Evolutionary conservation across 37 sponge, comb jelly and placozoan species (phyloP), one percentile per base, ranked within the genome.

Genomic region (Petrosia ficiformis): DNA sequence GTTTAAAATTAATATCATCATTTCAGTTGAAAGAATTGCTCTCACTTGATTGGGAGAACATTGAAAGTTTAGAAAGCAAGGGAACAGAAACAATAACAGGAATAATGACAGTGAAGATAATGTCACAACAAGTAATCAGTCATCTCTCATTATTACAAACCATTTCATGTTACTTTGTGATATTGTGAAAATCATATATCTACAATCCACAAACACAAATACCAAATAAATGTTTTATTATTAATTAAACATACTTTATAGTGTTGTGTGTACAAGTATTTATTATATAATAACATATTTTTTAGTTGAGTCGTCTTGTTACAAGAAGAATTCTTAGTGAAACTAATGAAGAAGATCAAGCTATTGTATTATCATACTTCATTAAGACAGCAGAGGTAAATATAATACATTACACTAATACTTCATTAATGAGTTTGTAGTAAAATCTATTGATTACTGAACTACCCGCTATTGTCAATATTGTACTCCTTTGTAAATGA

Each of bases 381-480:
- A 84, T 87, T 5, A 75, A 87, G 58, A 75, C 85, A 33, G 93
- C 93, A 16, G 84, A 87, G 73, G 92, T 91, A 32, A 25, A 73
- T 1, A 42, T n/a, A n/a, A n/a, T n/a, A n/a, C n/a, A n/a, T n/a
- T n/a, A n/a, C n/a, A n/a, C n/a, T n/a, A n/a, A n/a, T n/a, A n/a
- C n/a, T n/a, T n/a, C n/a, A n/a, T n/a, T n/a, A n/a, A n/a, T n/a
- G n/a, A n/a, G n/a, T n/a, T n/a, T n/a, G n/a, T n/a, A n/a, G n/a
- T n/a, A n/a, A n/a, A n/a, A n/a, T n/a, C n/a, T n/a, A n/a, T n/a
- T n/a, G n/a, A n/a, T n/a, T n/a, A n/a, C n/a, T n/a, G n/a, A n/a
- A n/a, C n/a, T n/a, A n/a, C n/a, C n/a, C n/a, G n/a, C n/a, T n/a
- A n/a, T n/a, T n/a, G n/a, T n/a, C n/a, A n/a, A n/a, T n/a, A n/a